A percentile compares a stretch with the other conserved stretches of the same genome.
phyloP scores from a whole-genome alignment of 2,113 vertebrate genomes.

The Etheostoma cragini region DNA sequence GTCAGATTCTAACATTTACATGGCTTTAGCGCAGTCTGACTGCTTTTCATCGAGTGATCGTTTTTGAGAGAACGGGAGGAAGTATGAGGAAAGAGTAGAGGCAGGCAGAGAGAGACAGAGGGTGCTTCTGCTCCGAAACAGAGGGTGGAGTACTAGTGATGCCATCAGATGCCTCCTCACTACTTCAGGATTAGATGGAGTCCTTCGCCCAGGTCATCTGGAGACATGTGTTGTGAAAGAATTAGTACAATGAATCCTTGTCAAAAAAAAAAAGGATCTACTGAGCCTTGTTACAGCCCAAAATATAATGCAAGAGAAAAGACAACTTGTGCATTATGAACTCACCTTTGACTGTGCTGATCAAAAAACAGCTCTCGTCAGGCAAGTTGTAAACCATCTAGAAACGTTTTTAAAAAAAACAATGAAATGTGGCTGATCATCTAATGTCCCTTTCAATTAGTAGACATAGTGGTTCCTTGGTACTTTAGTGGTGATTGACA shows the following conservation, averaged over 20 bases:
- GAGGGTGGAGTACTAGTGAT: constrained; percentile 74
- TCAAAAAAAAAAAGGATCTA: neutral
- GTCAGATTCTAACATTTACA: constrained; percentile 90
- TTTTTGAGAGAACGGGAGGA: constrained; percentile 59
- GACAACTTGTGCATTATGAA: constrained; percentile 70
- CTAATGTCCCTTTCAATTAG: neutral
- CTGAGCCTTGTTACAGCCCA: neutral
- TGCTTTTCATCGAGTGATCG: constrained; percentile 61
- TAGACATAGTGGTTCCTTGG: neutral
- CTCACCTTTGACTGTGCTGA: constrained; percentile 94
- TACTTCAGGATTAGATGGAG: constrained; percentile 97
- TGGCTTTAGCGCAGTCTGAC: constrained; percentile 78
- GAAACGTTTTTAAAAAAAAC: constrained; percentile 17
- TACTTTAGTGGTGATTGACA: neutral
- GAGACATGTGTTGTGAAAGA: constrained; percentile 6
- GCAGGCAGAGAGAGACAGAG: constrained; percentile 61
- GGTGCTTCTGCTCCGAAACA: constrained; percentile 75
- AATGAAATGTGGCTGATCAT: neutral
- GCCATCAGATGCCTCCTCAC: constrained; percentile 69
- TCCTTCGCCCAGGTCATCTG: constrained; percentile 94
- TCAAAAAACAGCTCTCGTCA: constrained; percentile 96
- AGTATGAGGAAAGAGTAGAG: constrained; percentile 57
- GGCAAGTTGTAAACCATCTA: constrained; percentile 98
- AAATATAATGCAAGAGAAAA: neutral
- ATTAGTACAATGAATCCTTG: constrained; percentile 12